Evolutionary conservation across 2,113 vertebrate genomes (phyloP).

Genomic region (Oreamnos americanus): DNA sequence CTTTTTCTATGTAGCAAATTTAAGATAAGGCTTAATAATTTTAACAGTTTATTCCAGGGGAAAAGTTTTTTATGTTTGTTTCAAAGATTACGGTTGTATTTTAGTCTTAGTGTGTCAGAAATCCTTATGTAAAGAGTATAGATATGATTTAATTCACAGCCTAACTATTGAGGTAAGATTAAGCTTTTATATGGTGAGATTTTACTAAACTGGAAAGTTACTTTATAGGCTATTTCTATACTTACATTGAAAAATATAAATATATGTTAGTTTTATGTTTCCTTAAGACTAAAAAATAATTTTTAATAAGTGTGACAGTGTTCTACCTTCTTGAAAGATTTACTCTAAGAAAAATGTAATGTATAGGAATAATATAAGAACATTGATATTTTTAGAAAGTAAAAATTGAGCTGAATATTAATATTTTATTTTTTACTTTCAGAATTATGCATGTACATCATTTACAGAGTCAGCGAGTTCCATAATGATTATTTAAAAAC

Average conservation of each 20-base stretch:
- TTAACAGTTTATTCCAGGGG: background rate
- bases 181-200: background rate
- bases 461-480: background rate
- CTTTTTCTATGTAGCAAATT: constrained; percentile 30
- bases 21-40: background rate
- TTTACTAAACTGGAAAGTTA: constrained; percentile 29
- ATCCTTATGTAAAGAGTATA: background rate
- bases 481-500: background rate
- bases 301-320: background rate
- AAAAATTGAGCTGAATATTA: background rate
- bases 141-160: background rate
- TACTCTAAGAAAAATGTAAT: background rate
- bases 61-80: background rate
- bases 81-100: constrained; percentile 9
- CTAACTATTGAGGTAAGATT: background rate
- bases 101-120: background rate
- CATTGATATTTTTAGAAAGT: background rate
- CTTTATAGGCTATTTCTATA: background rate
- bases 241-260: constrained; percentile 35
- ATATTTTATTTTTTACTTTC: background rate
- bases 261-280: constrained; percentile 17
- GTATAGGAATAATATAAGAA: background rate
- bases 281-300: constrained; percentile 7
- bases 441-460: background rate
- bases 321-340: constrained; percentile 1